phyloP scores from a whole-genome alignment of 2,888 invertebrate species.

The Nomada ruficornis region DNA sequence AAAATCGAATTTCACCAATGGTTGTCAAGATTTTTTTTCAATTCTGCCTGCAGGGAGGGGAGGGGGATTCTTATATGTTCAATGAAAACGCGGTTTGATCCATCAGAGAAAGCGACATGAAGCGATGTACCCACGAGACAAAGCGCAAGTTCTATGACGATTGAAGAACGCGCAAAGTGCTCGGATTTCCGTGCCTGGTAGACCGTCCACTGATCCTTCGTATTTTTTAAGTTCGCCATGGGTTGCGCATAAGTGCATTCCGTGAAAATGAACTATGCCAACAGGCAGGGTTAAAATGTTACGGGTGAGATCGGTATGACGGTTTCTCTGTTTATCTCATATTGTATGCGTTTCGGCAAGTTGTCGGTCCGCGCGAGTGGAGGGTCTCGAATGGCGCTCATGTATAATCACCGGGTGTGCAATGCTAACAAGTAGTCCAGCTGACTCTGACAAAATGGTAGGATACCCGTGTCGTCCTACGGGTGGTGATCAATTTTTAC shows the following conservation, averaged over 20 bases:
- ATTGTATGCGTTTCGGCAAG: constrained; percentile 70
- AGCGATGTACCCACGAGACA: constrained; percentile 48
- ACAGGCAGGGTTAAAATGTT: constrained; percentile 29
- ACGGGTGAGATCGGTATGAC: constrained; percentile 67
- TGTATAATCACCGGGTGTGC: constrained; percentile 64
- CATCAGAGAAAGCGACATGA: constrained; percentile 52
- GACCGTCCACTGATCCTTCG: constrained; percentile 54
- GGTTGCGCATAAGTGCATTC: constrained; percentile 43
- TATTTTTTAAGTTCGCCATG: constrained; percentile 37
- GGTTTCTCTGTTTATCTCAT: constrained; percentile 53
- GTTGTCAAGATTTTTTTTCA: neutral
- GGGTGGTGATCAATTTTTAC: constrained; percentile 68
- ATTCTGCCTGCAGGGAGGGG: no score
- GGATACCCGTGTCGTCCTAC: constrained; percentile 65
- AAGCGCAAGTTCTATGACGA: constrained; percentile 67
- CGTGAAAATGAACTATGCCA: constrained; percentile 31
- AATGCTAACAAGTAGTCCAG: constrained; percentile 77
- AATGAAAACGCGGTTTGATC: constrained; percentile 46
- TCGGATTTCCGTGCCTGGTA: constrained; percentile 58
- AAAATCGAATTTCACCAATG: constrained; percentile 14
- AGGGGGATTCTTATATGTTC: no score
- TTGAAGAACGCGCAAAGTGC: constrained; percentile 70
- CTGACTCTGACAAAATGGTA: constrained; percentile 79
- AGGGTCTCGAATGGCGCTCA: constrained; percentile 67
- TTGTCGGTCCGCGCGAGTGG: constrained; percentile 69